Evolutionary conservation across 2,113 vertebrate genomes (phyloP), one percentile per base, ranked within the genome.

Genomic region (Atherinomorus stipes): DNA sequence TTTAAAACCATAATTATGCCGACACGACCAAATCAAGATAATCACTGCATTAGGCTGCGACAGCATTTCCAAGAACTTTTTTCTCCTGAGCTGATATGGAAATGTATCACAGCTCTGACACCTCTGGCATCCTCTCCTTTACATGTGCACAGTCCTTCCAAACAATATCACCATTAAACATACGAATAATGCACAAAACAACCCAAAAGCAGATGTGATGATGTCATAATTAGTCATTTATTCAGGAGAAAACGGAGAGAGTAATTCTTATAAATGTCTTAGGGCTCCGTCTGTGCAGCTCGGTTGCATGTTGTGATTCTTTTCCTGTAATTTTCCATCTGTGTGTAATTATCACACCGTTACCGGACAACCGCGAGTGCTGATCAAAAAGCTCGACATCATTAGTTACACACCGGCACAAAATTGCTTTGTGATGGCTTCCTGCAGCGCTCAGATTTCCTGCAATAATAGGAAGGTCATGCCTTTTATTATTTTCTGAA

Each of bases 361-460:
- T 54, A 37, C 61, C 26, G 9, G 15, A 40, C 28, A 42, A 64
- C 23, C 34, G 34, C 64, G 4, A 68, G 58, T 28, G 65, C 25
- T 31, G 42, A 69, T 61, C 69, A 58, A 31, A 69, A 58, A 26
- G 16, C 18, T 62, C 37, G 1, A n/a, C 21, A 37, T 66, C 71
- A 64, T 88, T 82, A 78, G 65, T n/a, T 28, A 26, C 64, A 68
- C 76, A 59, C 49, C 74, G 71, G 40, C 31, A 16, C 1, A 1
- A 76, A 78, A 86, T 85, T 80, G 80, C 56, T 71, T 74, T 62
- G 40, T 40, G 66, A 83, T 77, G 37, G 56, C 47, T 58, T 21
- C 83, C 78, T 85, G 87, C 83, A 54, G 4, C 28, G 40, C 7
- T 23, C 57, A 85, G 65, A 89, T 84, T 86, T 69, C 53, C 56